Base-by-base conservation (phyloP, 2,888 invertebrate genomes). In the Lochmaea capreae region DNA sequence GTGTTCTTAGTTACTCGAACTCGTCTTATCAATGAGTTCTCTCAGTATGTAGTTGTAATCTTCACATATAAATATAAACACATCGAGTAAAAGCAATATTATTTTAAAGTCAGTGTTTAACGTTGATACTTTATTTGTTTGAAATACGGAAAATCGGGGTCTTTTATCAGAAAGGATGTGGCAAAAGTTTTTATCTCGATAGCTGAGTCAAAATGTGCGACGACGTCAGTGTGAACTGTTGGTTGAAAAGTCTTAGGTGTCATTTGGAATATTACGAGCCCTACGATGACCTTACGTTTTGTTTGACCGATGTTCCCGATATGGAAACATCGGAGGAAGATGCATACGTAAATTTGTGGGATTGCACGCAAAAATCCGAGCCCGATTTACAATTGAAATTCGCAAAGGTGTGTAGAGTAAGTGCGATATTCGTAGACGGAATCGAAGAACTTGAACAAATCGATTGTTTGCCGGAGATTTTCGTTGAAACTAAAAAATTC, bases 401-500 rank as follows among this genome's bases (percentile, higher is more conserved):
- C 77, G 85, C 82, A 9, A 75, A 81, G 39, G 78, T 82, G 66
- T 80, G 83, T 70, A 75, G 82, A 33, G 79, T 84, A 42, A 84
- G 84, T 16, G 79, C 82, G 66, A 78, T 80, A 22, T 82, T 84
- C 67, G 79, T 81, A 49, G 85, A 85, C 18, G 71, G 74, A 57
- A 80, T 80, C 39, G 80, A 83, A 63, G 80, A 82, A 33, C 68
- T 83, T 52, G 69, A 74, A 9, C 46, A 4, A 14, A 46, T 46
- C 46, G 46, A 46, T 46, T 73, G 80, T 33, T 46, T 69, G 16
- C 81, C 82, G 39, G 73, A 82, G 14, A 58, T 80, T 54, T 78
- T 76, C 66, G 89, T 90, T 72, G 86, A 88, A 77, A 87, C 16
- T 33, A 54, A 54, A 46, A 89, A 89, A 11, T 89, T 88, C 71